Percentiles rank a stretch among this genome's conserved stretches.
Evolutionary conservation across 2,797 vertebrate genomes (phyloP).

Genomic region (Pipistrellus kuhlii): DNA sequence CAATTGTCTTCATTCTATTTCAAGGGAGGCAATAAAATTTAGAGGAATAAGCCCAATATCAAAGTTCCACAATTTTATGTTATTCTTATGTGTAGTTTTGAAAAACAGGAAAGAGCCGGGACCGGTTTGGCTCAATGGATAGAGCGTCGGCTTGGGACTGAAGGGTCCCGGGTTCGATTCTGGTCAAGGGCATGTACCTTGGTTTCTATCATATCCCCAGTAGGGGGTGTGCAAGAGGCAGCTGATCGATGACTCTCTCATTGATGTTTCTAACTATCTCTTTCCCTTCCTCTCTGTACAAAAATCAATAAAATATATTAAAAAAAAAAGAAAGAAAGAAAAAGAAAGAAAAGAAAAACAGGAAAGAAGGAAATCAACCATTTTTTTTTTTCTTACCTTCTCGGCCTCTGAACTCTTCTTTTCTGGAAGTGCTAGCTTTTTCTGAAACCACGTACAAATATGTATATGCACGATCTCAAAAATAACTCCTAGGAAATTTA

Average conservation of each 20-base stretch:
- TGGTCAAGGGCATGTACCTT: too few relatives aligned
- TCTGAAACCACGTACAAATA: constrained; percentile 53
- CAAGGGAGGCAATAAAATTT: constrained; percentile 61
- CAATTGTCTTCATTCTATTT: constrained; percentile 64
- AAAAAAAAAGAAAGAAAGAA: too few relatives aligned
- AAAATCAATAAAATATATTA: too few relatives aligned
- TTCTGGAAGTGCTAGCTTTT: constrained; percentile 41
- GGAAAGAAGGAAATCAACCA: not conserved
- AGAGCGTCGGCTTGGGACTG: too few relatives aligned
- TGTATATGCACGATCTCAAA: constrained; percentile 67
- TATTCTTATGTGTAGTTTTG: not conserved
- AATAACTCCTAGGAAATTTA: constrained; percentile 64
- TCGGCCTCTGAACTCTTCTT: not conserved
- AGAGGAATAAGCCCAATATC: constrained; percentile 18
- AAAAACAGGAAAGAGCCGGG: constrained; percentile 35
- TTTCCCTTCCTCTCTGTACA: too few relatives aligned
- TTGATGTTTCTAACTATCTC: too few relatives aligned
- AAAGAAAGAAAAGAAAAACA: too few relatives aligned
- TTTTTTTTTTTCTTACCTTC: constrained; percentile 66
- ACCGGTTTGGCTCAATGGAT: too few relatives aligned
- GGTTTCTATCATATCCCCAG: too few relatives aligned
- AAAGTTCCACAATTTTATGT: constrained; percentile 24
- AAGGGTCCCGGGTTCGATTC: too few relatives aligned
- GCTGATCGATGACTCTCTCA: too few relatives aligned
- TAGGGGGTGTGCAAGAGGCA: too few relatives aligned